A percentile compares a stretch with the other conserved stretches of the same genome.
These are phyloP conservation scores for Geotrupes spiniger DNA, from an alignment of 2,888 invertebrate genomes.

Conservation along the genomic window DNA sequence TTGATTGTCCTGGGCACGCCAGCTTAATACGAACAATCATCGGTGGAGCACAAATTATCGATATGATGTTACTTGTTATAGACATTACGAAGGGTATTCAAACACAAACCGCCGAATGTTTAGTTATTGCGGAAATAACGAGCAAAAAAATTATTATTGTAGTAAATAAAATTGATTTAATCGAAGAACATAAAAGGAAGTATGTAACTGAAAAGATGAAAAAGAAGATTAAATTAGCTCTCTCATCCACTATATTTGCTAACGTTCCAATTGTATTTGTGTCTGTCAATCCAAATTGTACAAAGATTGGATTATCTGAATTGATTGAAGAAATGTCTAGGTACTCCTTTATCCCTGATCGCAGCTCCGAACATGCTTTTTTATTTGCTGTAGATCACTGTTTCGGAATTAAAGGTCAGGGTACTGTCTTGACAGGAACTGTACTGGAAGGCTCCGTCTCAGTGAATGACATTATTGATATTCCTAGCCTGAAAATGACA, in stretches of 20 bases:
- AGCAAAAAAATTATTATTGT: conserved; percentile 62
- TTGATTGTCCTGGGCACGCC: conserved; percentile 78
- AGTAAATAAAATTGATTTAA: conserved; percentile 66
- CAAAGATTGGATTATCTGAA: conserved; percentile 48
- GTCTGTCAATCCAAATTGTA: conserved; percentile 40
- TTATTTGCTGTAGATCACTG: conserved; percentile 74
- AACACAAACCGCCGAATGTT: conserved; percentile 74
- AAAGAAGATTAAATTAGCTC: conserved; percentile 54
- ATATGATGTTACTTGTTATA: conserved; percentile 66
- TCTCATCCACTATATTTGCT: conserved; percentile 56
- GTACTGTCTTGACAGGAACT: conserved; percentile 70
- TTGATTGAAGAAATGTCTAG: conserved; percentile 52
- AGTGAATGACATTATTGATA: conserved; percentile 63
- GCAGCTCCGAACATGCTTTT: conserved; percentile 50
- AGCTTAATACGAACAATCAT: conserved; percentile 71
- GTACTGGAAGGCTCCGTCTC: conserved; percentile 58
- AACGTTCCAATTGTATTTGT: conserved; percentile 46
- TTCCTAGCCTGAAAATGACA: conserved; percentile 58
- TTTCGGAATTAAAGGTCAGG: conserved; percentile 71
- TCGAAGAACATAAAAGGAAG: conserved; percentile 52
- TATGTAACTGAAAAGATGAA: conserved; percentile 57
- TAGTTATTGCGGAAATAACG: conserved; percentile 67
- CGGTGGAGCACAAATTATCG: conserved; percentile 70
- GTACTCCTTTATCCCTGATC: conserved; percentile 51
- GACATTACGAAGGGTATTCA: conserved; percentile 72